Evolutionary conservation across 2,888 invertebrate species (phyloP).

Genomic region (Polymixis lichenea): DNA sequence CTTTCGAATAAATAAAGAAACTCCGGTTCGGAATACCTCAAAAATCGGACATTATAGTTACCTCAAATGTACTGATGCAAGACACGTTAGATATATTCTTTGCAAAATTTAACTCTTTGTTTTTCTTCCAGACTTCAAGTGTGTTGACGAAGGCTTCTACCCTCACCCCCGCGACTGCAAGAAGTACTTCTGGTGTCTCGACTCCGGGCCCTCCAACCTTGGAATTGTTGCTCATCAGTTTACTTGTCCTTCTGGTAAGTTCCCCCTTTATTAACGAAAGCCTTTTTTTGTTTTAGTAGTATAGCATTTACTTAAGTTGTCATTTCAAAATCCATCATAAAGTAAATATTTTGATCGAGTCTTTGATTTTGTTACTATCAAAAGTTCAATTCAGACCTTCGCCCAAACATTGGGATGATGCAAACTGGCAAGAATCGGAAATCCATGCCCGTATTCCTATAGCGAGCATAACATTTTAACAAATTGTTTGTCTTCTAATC

Average conservation of each 20-base stretch:
- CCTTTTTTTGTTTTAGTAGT: not conserved
- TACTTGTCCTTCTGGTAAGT: constrained; percentile 96
- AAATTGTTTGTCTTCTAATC: not conserved
- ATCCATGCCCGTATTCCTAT: not conserved
- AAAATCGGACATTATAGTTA: too few species aligned
- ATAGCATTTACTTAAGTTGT: not conserved
- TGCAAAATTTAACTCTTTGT: not conserved
- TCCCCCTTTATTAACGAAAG: not conserved
- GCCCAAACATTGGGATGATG: not conserved
- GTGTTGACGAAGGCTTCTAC: constrained; percentile 98
- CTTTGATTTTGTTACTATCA: not conserved
- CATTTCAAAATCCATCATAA: not conserved
- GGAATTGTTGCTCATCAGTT: constrained; percentile 98
- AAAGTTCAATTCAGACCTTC: not conserved
- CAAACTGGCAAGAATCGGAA: not conserved
- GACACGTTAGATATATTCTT: too few species aligned
- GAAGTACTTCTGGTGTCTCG: constrained; percentile 98
- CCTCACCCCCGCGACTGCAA: constrained; percentile 97
- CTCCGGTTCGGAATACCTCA: too few species aligned
- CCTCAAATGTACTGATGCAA: too few species aligned
- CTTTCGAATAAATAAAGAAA: too few species aligned
- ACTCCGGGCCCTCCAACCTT: constrained; percentile 96
- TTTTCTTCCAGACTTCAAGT: constrained; percentile 94
- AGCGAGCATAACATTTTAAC: not conserved
- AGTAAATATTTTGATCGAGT: not conserved